phyloP scores from a whole-genome alignment of 2,797 vertebrate genomes.

The Phataginus tetradactyla region DNA sequence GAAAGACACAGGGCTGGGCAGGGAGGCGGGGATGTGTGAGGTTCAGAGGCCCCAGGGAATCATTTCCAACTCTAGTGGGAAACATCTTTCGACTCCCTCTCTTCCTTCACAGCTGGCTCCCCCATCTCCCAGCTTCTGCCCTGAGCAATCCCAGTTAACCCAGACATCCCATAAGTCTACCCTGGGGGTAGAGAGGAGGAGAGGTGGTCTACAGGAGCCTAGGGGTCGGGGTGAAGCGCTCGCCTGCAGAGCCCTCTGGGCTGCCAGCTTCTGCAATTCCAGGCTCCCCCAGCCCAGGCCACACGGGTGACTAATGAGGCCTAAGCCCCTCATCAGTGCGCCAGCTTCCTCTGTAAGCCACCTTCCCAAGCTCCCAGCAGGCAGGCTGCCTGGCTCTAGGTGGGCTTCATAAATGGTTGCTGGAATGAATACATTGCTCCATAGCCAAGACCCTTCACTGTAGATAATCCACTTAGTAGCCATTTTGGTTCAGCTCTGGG shows the following conservation, averaged over 20 bases:
- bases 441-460: not conserved
- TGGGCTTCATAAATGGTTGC: not conserved
- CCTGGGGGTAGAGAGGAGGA: not conserved
- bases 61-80: slow-evolving; percentile 24
- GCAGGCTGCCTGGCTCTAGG: not conserved
- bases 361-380: not conserved
- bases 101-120: not conserved
- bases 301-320: too few relatives aligned
- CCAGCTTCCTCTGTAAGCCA: not conserved
- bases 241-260: not conserved
- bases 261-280: not conserved
- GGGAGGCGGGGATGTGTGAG: not conserved
- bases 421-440: not conserved
- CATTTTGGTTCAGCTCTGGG: not conserved
- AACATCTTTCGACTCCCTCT: slow-evolving; percentile 72
- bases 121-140: slow-evolving; percentile 82
- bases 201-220: not conserved
- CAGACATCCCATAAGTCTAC: slow-evolving; percentile 67
- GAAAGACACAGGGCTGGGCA: slow-evolving; percentile 36
- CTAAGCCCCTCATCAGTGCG: not conserved
- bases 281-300: not conserved
- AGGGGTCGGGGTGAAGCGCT: not conserved
- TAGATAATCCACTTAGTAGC: not conserved
- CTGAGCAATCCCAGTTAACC: slow-evolving; percentile 72
- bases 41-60: not conserved